phyloP scores from a whole-genome alignment of 2,888 invertebrate genomes.

The Latrodectus elegans region DNA sequence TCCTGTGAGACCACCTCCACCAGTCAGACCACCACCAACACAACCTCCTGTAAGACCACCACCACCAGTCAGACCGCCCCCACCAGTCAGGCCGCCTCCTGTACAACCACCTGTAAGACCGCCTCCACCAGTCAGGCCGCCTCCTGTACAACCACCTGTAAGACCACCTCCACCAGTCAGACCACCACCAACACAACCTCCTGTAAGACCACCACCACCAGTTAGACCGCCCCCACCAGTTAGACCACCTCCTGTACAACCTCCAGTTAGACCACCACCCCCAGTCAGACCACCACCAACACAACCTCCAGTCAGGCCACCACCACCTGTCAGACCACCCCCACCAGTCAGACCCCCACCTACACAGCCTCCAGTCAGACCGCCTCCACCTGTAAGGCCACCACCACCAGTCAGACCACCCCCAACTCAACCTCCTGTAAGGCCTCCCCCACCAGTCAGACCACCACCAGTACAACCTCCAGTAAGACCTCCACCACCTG shows the following conservation, averaged over 20 bases:
- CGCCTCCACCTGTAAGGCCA: neutral
- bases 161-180: conserved; percentile 25
- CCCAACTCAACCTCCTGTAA: neutral
- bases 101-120: conserved; percentile 69
- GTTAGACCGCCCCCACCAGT: conserved; percentile 25
- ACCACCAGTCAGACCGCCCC: conserved; percentile 10
- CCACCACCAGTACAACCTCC: neutral
- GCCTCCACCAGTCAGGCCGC: conserved; percentile 23
- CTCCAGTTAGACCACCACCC: conserved; percentile 29
- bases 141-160: conserved; percentile 23
- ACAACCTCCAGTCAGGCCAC: conserved; percentile 23
- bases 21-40: conserved; percentile 71
- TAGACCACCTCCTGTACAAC: conserved; percentile 72
- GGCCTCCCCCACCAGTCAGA: conserved; percentile 8
- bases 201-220: conserved; percentile 30
- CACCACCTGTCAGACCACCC: conserved; percentile 59
- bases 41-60: conserved; percentile 39
- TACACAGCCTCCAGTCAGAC: neutral
- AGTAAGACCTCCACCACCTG: conserved; percentile 2
- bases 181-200: conserved; percentile 19
- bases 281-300: conserved; percentile 44
- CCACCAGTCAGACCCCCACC: neutral
- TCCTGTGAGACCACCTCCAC: conserved; percentile 29
- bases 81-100: conserved; percentile 41
- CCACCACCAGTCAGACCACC: too few species aligned